Evolutionary conservation across 2,113 vertebrate species (phyloP).

Genomic region (Tragelaphus buxtoni): DNA sequence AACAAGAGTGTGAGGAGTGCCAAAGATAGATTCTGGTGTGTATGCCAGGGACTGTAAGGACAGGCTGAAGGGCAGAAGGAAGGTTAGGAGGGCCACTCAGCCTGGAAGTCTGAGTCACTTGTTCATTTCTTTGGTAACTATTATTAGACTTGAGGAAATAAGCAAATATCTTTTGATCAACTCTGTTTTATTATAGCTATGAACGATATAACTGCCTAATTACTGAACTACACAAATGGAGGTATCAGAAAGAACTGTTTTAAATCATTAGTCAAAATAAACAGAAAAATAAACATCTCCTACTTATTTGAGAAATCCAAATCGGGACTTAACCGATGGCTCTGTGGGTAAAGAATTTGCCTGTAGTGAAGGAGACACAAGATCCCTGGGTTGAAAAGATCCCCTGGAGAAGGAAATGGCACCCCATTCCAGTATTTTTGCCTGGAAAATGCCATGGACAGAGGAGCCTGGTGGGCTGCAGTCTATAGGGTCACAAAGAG

Average conservation of each 20-base stretch:
- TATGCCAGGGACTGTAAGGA: background rate
- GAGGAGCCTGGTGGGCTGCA: background rate
- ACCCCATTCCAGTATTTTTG: background rate
- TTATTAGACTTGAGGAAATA: background rate
- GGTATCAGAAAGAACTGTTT: background rate
- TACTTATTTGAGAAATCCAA: background rate
- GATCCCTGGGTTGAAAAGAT: background rate
- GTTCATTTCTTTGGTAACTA: background rate
- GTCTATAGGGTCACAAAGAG: background rate
- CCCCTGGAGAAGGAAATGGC: background rate
- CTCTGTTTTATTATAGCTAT: background rate
- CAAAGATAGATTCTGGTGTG: background rate
- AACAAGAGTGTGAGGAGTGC: background rate
- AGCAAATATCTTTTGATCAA: background rate
- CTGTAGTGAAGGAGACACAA: background rate
- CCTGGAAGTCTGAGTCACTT: background rate
- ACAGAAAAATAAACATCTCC: background rate
- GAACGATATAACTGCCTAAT: background rate
- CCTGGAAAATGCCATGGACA: background rate
- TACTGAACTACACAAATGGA: background rate
- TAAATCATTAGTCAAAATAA: background rate
- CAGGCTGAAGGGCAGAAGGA: background rate
- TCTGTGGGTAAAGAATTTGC: background rate
- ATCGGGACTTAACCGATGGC: background rate
- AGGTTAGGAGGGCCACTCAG: background rate